These are phyloP conservation scores for Drosophila ogumai DNA, from an alignment of 1,140 invertebrate genomes.

Conservation along the genomic window DNA sequence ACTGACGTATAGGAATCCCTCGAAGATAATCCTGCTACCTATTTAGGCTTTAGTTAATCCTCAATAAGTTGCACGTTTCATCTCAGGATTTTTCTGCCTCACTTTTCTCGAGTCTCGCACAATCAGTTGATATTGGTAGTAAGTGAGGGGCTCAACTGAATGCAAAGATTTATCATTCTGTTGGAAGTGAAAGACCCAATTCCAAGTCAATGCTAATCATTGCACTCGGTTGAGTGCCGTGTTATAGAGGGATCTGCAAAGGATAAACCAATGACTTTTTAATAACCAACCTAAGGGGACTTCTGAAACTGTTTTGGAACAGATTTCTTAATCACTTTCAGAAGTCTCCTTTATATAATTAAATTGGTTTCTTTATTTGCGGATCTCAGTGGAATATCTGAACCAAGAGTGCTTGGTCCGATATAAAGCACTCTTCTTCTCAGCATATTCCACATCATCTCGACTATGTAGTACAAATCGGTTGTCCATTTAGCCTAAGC, in stretches of 20 bases:
- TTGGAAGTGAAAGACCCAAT: not conserved
- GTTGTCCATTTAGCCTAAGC: conserved; percentile 64
- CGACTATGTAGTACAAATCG: conserved; percentile 49
- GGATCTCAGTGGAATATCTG: conserved; percentile 23
- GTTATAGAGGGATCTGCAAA: conserved; percentile 16
- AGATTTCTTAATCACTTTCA: not conserved
- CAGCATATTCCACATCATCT: conserved; percentile 29
- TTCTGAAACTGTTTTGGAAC: not conserved
- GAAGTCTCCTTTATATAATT: not conserved
- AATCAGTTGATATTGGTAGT: conserved; percentile 37
- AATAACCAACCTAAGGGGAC: not conserved
- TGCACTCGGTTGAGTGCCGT: conserved; percentile 8
- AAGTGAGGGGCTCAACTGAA: conserved; percentile 12
- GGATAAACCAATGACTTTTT: conserved; percentile 9
- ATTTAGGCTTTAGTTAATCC: not conserved
- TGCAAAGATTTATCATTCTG: not conserved
- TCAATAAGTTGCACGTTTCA: conserved; percentile 1
- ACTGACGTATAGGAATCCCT: conserved; percentile 15
- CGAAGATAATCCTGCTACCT: conserved; percentile 3
- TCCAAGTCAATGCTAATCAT: not conserved
- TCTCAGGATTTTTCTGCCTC: not conserved
- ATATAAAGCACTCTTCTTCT: conserved; percentile 6
- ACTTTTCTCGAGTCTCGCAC: conserved; percentile 12
- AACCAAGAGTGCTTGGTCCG: conserved; percentile 28
- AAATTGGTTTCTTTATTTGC: conserved; percentile 45